Evolutionary conservation across 2,888 invertebrate genomes (phyloP).

Genomic region (Creontiades dilutus): DNA sequence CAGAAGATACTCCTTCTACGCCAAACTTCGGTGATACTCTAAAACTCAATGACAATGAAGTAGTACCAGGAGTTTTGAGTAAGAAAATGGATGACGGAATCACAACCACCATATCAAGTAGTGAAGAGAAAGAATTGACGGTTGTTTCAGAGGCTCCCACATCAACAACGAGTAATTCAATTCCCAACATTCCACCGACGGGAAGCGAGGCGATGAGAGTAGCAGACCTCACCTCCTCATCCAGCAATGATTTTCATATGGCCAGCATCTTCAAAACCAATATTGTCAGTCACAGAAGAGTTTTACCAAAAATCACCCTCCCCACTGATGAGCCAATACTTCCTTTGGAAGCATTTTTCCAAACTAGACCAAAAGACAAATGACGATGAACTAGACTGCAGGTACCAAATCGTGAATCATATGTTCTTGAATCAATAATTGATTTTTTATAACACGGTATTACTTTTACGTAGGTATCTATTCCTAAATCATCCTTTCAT

Average conservation of each 20-base stretch:
- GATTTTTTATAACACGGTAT: background rate
- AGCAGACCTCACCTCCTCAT: conserved; percentile 86
- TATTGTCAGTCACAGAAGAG: conserved; percentile 82
- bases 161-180: conserved; percentile 69
- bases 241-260: conserved; percentile 86
- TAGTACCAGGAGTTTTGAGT: conserved; percentile 72
- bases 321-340: conserved; percentile 89
- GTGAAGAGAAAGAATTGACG: conserved; percentile 63
- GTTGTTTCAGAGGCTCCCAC: conserved; percentile 64
- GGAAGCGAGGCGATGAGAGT: conserved; percentile 79
- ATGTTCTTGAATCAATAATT: background rate
- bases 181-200: conserved; percentile 70
- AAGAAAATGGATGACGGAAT: conserved; percentile 74
- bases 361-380: conserved; percentile 79
- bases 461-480: conserved; percentile 16
- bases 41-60: conserved; percentile 74
- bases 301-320: conserved; percentile 86
- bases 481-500: conserved; percentile 4
- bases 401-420: background rate
- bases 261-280: conserved; percentile 84
- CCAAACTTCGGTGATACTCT: conserved; percentile 66
- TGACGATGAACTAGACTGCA: background rate
- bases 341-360: conserved; percentile 90
- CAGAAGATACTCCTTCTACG: conserved; percentile 65
- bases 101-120: conserved; percentile 74